Conservation (phyloP, 2,113 vertebrate species). For the Catharus minimus region DNA sequence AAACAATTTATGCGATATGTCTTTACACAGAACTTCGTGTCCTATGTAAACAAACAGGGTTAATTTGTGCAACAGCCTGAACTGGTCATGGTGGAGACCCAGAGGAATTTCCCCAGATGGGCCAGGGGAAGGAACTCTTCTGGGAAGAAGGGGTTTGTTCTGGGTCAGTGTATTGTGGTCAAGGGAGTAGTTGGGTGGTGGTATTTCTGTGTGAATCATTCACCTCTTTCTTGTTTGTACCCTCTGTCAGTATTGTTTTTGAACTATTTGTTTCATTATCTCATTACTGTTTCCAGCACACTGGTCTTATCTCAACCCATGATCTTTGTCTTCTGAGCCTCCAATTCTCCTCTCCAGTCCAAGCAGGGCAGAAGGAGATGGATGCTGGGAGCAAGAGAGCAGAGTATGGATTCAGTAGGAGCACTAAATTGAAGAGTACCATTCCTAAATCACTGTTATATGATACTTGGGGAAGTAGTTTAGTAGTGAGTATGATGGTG, state of each 20-base stretch:
- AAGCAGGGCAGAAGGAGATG: neutral
- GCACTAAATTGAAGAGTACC: neutral
- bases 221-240: no score
- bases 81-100: accelerated
- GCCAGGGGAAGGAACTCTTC: neutral
- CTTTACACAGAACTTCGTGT: neutral
- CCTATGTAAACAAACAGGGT: neutral
- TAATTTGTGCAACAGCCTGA: neutral
- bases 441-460: neutral
- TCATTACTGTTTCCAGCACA: no score
- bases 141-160: neutral
- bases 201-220: no score
- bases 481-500: neutral
- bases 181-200: no score
- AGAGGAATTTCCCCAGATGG: neutral
- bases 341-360: neutral
- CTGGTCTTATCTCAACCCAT: no score
- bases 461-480: neutral
- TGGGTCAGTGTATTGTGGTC: no score
- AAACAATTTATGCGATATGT: neutral
- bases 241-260: no score
- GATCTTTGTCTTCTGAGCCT: neutral
- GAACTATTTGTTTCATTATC: no score
- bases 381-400: neutral
- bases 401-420: neutral